Conservation (phyloP, 2,113 vertebrate genomes). For the Phrynocephalus versicolor region DNA sequence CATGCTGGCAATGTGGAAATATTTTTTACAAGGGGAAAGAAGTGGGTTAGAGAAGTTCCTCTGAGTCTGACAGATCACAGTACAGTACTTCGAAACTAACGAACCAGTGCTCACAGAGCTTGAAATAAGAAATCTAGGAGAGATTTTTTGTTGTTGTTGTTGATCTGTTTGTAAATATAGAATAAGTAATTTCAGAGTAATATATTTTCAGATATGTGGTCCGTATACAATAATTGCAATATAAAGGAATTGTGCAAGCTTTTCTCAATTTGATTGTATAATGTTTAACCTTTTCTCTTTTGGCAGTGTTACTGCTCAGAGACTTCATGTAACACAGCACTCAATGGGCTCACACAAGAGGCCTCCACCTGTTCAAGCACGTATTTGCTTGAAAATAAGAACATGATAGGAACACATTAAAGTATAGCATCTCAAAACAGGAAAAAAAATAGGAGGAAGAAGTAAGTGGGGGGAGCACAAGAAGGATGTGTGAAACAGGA, state of each 20-base stretch:
- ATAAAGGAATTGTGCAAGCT: no score
- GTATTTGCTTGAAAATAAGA: no score
- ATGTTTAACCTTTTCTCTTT: neutral
- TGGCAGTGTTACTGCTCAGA: neutral
- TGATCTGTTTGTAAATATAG: no score
- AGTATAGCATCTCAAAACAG: neutral
- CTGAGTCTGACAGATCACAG: neutral
- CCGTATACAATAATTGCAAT: neutral
- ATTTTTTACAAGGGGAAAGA: neutral
- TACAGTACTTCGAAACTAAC: neutral
- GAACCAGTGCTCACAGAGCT: neutral
- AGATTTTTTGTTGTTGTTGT: neutral
- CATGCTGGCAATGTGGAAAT: no score
- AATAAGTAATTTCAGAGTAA: neutral
- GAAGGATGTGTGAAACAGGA: neutral
- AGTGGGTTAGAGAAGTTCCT: neutral
- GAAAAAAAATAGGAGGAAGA: neutral
- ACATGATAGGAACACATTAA: no score
- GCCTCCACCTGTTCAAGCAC: no score
- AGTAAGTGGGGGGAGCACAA: neutral
- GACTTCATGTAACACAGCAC: neutral
- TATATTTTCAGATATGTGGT: neutral
- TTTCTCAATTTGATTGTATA: neutral
- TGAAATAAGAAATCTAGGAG: neutral
- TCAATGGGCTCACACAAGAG: no score